Evolutionary conservation across 1,140 invertebrate species (phyloP).

Genomic region (Asbolus verrucosus): DNA sequence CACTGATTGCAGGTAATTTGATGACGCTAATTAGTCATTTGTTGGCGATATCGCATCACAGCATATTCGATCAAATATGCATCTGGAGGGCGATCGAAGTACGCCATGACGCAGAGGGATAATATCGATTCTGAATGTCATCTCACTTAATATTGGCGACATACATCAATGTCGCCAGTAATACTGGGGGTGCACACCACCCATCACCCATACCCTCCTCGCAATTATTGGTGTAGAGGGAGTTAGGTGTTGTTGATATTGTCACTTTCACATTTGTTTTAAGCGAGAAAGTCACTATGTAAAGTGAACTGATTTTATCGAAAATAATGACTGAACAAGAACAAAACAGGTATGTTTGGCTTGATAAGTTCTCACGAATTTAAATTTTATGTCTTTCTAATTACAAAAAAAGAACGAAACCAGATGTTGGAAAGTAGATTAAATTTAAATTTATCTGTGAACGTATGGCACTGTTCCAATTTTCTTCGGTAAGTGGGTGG

Average conservation of each 20-base stretch:
- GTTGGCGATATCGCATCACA: too few relatives aligned
- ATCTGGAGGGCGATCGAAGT: constrained; percentile 32
- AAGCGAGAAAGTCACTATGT: too few relatives aligned
- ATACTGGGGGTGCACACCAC: constrained; percentile 45
- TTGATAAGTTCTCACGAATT: constrained; percentile 22
- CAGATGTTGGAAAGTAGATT: constrained; percentile 27
- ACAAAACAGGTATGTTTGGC: too few relatives aligned
- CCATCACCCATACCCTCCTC: constrained; percentile 26
- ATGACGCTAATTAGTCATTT: background rate
- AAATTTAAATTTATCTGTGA: constrained; percentile 17
- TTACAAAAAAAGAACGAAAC: constrained; percentile 3
- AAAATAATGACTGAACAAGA: too few relatives aligned
- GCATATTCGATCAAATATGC: constrained; percentile 47
- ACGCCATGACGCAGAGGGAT: constrained; percentile 30
- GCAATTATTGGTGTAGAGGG: constrained; percentile 15
- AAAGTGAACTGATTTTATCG: too few relatives aligned
- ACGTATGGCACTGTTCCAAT: constrained; percentile 14
- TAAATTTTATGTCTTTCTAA: constrained; percentile 17
- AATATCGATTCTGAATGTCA: constrained; percentile 52
- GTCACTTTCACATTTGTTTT: too few relatives aligned
- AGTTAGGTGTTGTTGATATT: too few relatives aligned
- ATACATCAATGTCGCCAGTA: constrained; percentile 55
- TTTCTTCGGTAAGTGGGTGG: background rate
- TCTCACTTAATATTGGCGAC: constrained; percentile 52
- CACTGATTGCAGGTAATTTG: background rate